Conservation (phyloP, 2,113 vertebrate genomes). For the Callocephalon fimbriatum region DNA sequence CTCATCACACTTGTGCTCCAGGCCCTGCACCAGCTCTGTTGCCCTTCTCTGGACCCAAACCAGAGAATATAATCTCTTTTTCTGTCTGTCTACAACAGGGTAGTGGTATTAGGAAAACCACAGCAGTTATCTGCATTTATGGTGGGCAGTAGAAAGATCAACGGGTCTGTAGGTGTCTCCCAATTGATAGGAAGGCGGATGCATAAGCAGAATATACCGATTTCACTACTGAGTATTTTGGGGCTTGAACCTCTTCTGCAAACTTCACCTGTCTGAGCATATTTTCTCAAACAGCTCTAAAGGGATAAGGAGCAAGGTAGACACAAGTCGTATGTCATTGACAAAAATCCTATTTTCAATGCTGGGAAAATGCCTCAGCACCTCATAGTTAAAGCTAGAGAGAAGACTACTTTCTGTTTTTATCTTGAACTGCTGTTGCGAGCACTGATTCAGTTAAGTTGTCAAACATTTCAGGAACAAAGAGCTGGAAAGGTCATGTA, state of each 20-base stretch:
- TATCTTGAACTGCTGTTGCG: not conserved
- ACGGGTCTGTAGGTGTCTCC: not conserved
- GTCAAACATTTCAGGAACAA: not conserved
- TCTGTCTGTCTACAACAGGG: not conserved
- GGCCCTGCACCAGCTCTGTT: not conserved
- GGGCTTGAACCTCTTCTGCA: not conserved
- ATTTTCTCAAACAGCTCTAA: not conserved
- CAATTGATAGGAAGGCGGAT: not conserved
- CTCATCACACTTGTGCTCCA: not conserved
- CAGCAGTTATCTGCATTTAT: not conserved
- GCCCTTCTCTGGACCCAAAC: not conserved
- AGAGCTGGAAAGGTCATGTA: not conserved
- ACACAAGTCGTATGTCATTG: not conserved
- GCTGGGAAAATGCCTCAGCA: not conserved
- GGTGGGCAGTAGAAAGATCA: not conserved
- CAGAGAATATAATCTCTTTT: not conserved
- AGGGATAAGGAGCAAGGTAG: not conserved
- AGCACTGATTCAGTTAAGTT: not conserved
- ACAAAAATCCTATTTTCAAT: not conserved
- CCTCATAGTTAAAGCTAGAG: not conserved
- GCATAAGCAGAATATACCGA: not conserved
- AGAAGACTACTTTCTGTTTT: not conserved
- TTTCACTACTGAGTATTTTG: not conserved
- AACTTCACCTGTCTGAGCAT: not conserved
- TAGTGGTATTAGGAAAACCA: not conserved